A percentile compares a stretch with the other conserved stretches of the same genome.
phyloP scores from a whole-genome alignment of 2,797 vertebrate species.

The Melanotaenia pygmaea region DNA sequence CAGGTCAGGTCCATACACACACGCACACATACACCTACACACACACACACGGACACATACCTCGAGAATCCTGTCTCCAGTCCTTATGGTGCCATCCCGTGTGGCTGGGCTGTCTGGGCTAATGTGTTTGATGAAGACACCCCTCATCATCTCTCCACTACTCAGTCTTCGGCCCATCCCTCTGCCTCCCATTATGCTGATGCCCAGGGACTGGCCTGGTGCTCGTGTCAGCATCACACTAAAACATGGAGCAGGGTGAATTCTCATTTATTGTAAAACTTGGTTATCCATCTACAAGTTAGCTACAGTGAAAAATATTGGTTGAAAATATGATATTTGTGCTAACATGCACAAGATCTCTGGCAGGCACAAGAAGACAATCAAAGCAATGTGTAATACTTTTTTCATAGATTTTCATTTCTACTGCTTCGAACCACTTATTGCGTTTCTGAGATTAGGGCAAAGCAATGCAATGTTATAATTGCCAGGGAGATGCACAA shows the following conservation, averaged over 20 bases:
- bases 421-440: slow-evolving; percentile 26
- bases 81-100: slow-evolving; percentile 89
- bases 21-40: slow-evolving; percentile 32
- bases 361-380: slow-evolving; percentile 4
- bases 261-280: slow-evolving; percentile 15
- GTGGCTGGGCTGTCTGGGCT: slow-evolving; percentile 93
- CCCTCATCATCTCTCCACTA: slow-evolving; percentile 95
- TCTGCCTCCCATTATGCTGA: slow-evolving; percentile 96
- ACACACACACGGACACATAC: slow-evolving; percentile 52
- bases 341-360: slow-evolving; percentile 30
- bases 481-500: slow-evolving; percentile 48
- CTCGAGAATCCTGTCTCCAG: slow-evolving; percentile 95
- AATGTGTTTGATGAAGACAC: slow-evolving; percentile 97
- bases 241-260: slow-evolving; percentile 45
- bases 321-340: slow-evolving; percentile 30
- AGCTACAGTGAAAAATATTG: slow-evolving; percentile 11
- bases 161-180: slow-evolving; percentile 95
- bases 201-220: slow-evolving; percentile 90
- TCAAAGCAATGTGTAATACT: slow-evolving; percentile 34
- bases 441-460: slow-evolving; percentile 62
- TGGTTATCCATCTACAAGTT: slow-evolving; percentile 16
- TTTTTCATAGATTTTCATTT: slow-evolving; percentile 17
- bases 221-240: slow-evolving; percentile 91
- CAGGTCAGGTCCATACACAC: slow-evolving; percentile 41
- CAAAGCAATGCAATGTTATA: slow-evolving; percentile 64